Base-by-base conservation (phyloP, 1,140 invertebrate species). In the Agrypnia vestita region DNA sequence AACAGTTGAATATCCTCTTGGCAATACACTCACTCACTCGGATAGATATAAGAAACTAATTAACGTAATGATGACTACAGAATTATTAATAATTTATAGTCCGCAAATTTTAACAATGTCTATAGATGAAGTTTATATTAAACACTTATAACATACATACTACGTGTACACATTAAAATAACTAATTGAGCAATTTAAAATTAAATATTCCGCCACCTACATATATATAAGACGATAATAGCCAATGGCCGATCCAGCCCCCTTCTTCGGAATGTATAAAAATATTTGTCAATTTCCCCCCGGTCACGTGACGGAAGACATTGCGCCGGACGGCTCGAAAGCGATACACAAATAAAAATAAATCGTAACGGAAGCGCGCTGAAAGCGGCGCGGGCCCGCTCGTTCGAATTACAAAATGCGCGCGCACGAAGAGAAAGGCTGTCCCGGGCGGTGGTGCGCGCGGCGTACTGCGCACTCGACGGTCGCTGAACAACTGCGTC, bases 391-490 rank as follows among this genome's bases (percentile, higher is more conserved):
- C 64, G 44, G 64, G 44, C 13, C 19, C 71, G 71, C 11, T 73
- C 53, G 17, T 69, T 64, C 61, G 61, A 46, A 69, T 51, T 51
- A 51, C 49, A 51, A 51, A 47, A n/a, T 69, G 21, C 43, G 21
- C 15, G 21, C 44, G 44, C 53, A 6, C 71, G 51, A 73, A 73
- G 71, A 73, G 71, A 73, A 73, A 73, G 71, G 71, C 12, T 47
- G 43, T 49, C 15, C 47, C 53, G 71, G 71, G 6, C 19, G 6
- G 49, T 17, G 64, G 44, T 17, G 51, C 51, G 53, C 71, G 71
- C 53, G 71, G 53, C 71, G 71, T 73, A 56, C 49, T 53, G 71
- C 71, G 71, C 71, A 73, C 71, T 73, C 71, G 71, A 73, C 71
- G 71, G 71, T 73, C 71, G 53, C 47, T 73, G 47, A n/a, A 73